Conservation (phyloP, 2,888 invertebrate genomes). For the Nephrotoma flavescens region DNA sequence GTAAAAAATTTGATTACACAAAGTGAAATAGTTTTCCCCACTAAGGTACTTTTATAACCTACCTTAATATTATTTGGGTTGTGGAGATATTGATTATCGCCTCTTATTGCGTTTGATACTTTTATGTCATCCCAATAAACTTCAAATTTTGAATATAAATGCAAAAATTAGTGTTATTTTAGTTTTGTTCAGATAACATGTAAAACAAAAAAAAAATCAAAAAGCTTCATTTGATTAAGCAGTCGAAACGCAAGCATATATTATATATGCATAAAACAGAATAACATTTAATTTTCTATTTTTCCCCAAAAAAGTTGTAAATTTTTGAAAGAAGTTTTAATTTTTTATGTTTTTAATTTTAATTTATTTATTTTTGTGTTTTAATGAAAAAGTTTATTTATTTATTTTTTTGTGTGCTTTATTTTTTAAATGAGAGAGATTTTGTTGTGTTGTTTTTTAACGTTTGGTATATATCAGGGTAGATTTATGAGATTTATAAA, state of each 20-base stretch:
- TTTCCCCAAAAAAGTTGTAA: neutral
- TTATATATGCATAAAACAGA: neutral
- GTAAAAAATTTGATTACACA: neutral
- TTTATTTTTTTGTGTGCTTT: neutral
- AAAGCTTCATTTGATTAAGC: neutral
- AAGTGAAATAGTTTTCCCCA: neutral
- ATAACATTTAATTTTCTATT: neutral
- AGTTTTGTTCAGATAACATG: neutral
- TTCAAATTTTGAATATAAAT: neutral
- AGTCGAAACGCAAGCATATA: neutral
- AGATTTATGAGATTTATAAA: neutral
- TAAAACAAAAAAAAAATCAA: neutral
- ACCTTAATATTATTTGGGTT: too few relatives aligned
- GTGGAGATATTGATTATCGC: too few relatives aligned
- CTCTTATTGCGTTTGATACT: neutral
- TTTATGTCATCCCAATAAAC: neutral
- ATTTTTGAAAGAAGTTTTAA: neutral
- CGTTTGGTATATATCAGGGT: neutral
- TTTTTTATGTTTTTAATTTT: neutral
- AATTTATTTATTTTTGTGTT: neutral
- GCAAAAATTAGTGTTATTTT: neutral
- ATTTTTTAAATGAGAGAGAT: neutral
- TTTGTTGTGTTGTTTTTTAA: neutral
- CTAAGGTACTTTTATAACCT: neutral
- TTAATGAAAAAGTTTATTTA: neutral